Conservation (phyloP, 2,113 vertebrate species). For the Pachypanchax playfairii region DNA sequence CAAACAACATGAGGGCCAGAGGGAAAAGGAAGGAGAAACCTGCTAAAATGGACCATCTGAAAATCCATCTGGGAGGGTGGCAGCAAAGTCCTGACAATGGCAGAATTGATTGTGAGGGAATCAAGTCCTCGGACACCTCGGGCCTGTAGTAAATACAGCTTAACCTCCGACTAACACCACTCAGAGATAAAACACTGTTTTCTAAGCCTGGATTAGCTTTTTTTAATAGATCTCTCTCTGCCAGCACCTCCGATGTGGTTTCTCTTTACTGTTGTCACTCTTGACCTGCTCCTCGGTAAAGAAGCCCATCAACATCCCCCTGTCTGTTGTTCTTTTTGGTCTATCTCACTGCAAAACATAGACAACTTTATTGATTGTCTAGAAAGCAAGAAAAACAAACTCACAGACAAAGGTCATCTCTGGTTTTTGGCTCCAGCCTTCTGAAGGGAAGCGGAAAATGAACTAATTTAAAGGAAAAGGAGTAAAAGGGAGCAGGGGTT, state of each 20-base stretch:
- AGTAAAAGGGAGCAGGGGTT: not conserved
- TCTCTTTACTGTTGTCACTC: not conserved
- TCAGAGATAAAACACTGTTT: constrained; percentile 44
- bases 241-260: constrained; percentile 10
- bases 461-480: constrained; percentile 18
- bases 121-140: constrained; percentile 30
- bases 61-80: constrained; percentile 32
- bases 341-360: constrained; percentile 29
- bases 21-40: not conserved
- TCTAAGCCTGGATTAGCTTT: constrained; percentile 46
- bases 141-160: constrained; percentile 37
- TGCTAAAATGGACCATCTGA: not conserved
- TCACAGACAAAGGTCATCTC: constrained; percentile 40
- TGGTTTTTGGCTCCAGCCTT: constrained; percentile 47
- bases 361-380: constrained; percentile 55
- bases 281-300: constrained; percentile 20
- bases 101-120: constrained; percentile 47
- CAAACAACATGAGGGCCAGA: constrained; percentile 11
- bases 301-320: constrained; percentile 15
- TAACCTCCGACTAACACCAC: constrained; percentile 54
- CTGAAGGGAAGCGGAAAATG: constrained; percentile 21
- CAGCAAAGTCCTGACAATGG: not conserved
- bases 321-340: constrained; percentile 1
- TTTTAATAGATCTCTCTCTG: constrained; percentile 39
- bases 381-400: constrained; percentile 42